phyloP scores from a whole-genome alignment of 2,888 invertebrate genomes.

The Leptinotarsa peninsularis region DNA sequence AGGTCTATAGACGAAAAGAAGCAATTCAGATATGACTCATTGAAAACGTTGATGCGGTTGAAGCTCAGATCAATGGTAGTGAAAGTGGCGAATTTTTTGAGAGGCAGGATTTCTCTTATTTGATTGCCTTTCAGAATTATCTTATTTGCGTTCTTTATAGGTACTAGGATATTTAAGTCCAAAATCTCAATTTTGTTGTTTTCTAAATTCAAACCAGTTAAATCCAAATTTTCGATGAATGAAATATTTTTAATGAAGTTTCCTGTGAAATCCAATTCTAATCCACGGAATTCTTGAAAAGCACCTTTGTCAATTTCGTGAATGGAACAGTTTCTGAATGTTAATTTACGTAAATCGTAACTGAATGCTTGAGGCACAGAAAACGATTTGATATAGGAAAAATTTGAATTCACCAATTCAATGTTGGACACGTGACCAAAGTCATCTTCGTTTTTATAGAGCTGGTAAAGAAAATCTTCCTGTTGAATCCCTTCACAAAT shows the following conservation, averaged over 20 bases:
- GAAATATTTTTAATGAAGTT: conserved; percentile 7
- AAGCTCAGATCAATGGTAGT: conserved; percentile 9
- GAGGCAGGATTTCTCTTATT: neutral
- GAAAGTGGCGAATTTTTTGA: neutral
- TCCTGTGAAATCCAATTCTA: neutral
- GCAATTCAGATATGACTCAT: conserved; percentile 19
- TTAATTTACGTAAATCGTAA: neutral
- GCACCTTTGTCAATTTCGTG: neutral
- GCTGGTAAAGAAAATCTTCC: conserved; percentile 8
- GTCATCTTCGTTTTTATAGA: conserved; percentile 7
- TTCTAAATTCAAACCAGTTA: neutral
- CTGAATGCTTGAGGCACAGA: neutral
- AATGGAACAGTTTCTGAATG: conserved; percentile 3
- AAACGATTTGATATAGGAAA: neutral
- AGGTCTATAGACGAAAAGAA: conserved; percentile 18
- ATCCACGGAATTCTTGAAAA: neutral
- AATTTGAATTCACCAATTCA: conserved; percentile 12
- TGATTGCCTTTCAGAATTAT: neutral
- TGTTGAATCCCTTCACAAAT: conserved; percentile 9
- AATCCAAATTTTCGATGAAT: conserved; percentile 6
- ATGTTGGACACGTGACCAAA: neutral
- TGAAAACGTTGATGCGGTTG: conserved; percentile 18
- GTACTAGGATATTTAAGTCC: neutral
- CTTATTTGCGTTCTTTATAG: neutral
- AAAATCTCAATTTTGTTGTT: conserved; percentile 1